Evolutionary conservation across 2,797 vertebrate species (phyloP).

Genomic region (Propithecus perrieri): DNA sequence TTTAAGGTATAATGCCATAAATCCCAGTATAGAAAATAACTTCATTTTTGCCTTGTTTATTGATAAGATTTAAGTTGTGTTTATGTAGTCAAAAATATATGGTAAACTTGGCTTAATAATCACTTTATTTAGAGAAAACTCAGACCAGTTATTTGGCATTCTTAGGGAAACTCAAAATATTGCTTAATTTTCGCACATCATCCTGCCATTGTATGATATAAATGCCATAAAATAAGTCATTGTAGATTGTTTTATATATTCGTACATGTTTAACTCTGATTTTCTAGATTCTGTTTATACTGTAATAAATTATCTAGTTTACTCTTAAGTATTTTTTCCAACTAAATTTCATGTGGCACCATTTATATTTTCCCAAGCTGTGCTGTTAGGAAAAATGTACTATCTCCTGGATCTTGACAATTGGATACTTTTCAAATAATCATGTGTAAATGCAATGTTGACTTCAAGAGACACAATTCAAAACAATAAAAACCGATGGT

Average conservation of each 20-base stretch:
- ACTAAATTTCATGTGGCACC: not conserved
- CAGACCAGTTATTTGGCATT: slow-evolving; percentile 52
- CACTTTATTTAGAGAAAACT: slow-evolving; percentile 35
- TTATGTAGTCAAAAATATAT: slow-evolving; percentile 2
- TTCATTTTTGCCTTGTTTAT: slow-evolving; percentile 55
- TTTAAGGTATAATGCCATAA: not conserved
- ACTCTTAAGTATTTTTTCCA: slow-evolving; percentile 25
- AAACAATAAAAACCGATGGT: not conserved
- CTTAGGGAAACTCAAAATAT: slow-evolving; percentile 33
- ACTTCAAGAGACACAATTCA: not conserved
- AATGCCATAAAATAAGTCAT: not conserved
- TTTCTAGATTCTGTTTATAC: slow-evolving; percentile 15
- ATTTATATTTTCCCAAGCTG: slow-evolving; percentile 19
- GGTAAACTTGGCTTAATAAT: slow-evolving; percentile 17
- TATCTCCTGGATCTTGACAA: not conserved
- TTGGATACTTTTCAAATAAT: slow-evolving; percentile 27
- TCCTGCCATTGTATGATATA: slow-evolving; percentile 44
- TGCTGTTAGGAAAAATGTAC: not conserved
- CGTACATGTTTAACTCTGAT: slow-evolving; percentile 14
- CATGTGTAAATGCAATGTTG: not conserved
- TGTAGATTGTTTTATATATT: slow-evolving; percentile 32
- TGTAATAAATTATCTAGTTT: not conserved
- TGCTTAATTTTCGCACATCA: slow-evolving; percentile 38
- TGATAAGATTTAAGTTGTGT: slow-evolving; percentile 16
- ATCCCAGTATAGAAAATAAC: slow-evolving; percentile 41